Evolutionary conservation across 2,113 vertebrate genomes (phyloP).

Genomic region (Takifugu flavidus): DNA sequence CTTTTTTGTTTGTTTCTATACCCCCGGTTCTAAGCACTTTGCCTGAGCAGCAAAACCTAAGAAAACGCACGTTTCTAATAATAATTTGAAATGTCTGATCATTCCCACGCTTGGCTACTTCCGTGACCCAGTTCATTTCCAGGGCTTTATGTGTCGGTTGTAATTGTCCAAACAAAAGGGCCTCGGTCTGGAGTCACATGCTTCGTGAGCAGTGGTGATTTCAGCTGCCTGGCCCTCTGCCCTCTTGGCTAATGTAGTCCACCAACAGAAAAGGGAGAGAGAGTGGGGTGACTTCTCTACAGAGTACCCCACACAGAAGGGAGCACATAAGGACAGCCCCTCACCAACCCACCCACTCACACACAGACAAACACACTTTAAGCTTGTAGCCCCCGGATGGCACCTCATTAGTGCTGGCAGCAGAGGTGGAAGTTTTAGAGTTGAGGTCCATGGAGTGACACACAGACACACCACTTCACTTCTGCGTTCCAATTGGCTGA

Average conservation of each 20-base stretch:
- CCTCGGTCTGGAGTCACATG: constrained; percentile 64
- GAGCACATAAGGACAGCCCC: constrained; percentile 56
- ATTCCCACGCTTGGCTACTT: constrained; percentile 40
- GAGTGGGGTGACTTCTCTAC: constrained; percentile 68
- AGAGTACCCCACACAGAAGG: constrained; percentile 46
- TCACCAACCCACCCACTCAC: constrained; percentile 40
- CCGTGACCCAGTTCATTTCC: constrained; percentile 40
- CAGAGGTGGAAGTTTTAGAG: constrained; percentile 53
- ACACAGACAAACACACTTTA: constrained; percentile 63
- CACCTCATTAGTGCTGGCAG: constrained; percentile 61
- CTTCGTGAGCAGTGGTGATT: constrained; percentile 61
- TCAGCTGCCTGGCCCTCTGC: constrained; percentile 62
- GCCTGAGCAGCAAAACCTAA: background rate
- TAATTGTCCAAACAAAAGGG: constrained; percentile 60
- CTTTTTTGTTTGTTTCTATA: background rate
- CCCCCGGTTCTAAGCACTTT: background rate
- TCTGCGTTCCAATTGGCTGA: constrained; percentile 42
- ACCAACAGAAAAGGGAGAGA: constrained; percentile 46
- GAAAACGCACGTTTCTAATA: constrained; percentile 15
- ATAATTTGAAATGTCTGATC: constrained; percentile 34
- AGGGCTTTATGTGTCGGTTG: constrained; percentile 46
- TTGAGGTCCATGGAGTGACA: constrained; percentile 16
- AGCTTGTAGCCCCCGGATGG: constrained; percentile 49
- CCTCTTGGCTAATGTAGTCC: constrained; percentile 57
- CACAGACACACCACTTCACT: constrained; percentile 41